Evolutionary conservation across 2,888 invertebrate genomes (phyloP).

Genomic region (Julus scanicus): DNA sequence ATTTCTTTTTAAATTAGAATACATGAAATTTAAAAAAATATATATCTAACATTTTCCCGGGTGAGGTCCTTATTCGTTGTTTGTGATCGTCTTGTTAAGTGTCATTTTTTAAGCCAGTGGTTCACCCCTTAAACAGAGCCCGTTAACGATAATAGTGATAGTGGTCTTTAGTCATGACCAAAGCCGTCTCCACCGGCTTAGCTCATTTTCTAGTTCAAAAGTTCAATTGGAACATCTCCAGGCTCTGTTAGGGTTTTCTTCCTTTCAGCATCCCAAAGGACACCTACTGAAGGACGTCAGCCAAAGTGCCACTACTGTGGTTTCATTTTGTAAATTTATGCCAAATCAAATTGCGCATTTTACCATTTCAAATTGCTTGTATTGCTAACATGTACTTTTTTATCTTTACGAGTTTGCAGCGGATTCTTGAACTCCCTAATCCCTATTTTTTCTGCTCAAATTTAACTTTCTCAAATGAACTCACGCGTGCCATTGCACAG

Average conservation of each 20-base stretch:
- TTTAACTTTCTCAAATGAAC: not conserved
- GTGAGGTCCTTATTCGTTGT: not conserved
- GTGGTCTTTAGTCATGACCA: not conserved
- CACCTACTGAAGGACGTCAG: not conserved
- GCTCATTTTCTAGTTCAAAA: not conserved
- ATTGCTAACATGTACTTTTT: not conserved
- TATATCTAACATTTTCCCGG: no score
- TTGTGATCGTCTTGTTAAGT: not conserved
- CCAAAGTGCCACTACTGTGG: not conserved
- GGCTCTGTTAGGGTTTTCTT: not conserved
- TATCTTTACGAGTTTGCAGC: not conserved
- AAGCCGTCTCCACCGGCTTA: slow-evolving; percentile 41
- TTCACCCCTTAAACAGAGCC: not conserved
- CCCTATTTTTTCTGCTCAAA: not conserved
- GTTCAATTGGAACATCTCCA: not conserved
- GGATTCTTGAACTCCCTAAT: not conserved
- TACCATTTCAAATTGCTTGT: no score
- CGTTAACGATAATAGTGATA: not conserved
- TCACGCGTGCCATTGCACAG: slow-evolving; percentile 34
- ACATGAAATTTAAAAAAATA: no score
- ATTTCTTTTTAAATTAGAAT: no score
- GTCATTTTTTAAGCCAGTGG: not conserved
- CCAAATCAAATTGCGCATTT: no score
- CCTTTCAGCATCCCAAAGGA: not conserved
- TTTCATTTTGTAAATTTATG: no score